Base-by-base conservation (phyloP, 64 coral and sea anemone species). In the Porites australiensis region DNA sequence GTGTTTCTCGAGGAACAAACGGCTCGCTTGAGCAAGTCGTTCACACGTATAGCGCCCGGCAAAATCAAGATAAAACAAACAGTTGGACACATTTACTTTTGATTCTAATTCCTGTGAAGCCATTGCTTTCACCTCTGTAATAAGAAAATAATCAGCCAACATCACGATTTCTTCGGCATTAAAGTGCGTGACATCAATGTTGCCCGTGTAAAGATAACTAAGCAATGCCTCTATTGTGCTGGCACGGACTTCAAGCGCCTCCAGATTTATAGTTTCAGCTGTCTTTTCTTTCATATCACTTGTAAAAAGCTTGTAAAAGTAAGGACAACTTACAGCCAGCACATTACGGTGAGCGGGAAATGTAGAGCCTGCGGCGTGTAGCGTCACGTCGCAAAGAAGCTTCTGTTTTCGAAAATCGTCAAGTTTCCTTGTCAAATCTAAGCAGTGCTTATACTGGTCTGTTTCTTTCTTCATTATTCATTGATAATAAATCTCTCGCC, bases 291-390 rank as follows among this genome's bases (percentile, higher is more conserved):
- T 93, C 92, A 93, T 93, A 23, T 93, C 75, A 74, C 86, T 93
- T 15, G 86, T 89, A 46, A 93, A 93, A 0, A 93, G 54, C 49
- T 79, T 93, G 55, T 82, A 82, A 53, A 93, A 93, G 50, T 93
- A 93, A 3, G 86, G 75, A 87, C 92, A 88, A 55, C 92, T 62
- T 14, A 79, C 92, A 73, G 92, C 85, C 2, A 93, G 80, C 21
- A 93, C 92, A 74, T 88, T 87, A 74, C 86, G 85, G 44, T 93
- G 92, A 53, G 92, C 92, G 13, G 51, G 85, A 72, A 93, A 93
- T 22, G 52, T 82, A 2, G 77, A 58, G 19, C 66, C 85, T 13
- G 57, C 79, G 13, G 88, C n/a, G 58, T 71, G 48, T 3, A 93
- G 72, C 1, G 23, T 59, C 18, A 93, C 77, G 60, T 93, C 92